Base-by-base conservation (phyloP, 1,140 invertebrate species). In the Caenorhabditis remanei region DNA sequence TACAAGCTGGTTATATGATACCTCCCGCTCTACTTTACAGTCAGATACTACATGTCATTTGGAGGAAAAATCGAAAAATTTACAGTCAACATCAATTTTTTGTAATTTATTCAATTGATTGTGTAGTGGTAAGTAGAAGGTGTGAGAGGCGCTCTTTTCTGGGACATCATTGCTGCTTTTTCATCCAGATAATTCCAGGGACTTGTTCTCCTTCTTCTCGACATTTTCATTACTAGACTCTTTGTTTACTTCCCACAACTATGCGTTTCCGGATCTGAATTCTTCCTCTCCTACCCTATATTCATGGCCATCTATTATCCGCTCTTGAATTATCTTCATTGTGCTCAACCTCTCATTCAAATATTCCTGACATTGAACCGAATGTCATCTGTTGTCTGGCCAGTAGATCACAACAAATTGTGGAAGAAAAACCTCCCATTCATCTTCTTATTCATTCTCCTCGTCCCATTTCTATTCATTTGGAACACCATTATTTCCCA, bases 11-110 rank as follows among this genome's bases (percentile, higher is more conserved):
- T 11, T 79, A 79, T 32, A n/a, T 79, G 46, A 24, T 53, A 50
- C 71, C 71, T 24, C 46, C 71, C 1, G 71, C 71, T 50, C 3
- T 50, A 9, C 40, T 79, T 4, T 79, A 79, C 19, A 19, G 19
- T 11, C 13, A 46, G 19, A 79, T 79, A 43, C 43, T 79, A 1
- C 53, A 79, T 79, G 46, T 79, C 0, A 50, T 79, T 46, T 79
- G 71, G 71, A 11, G 8, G 13, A 50, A 50, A 41, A 13, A 79
- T 79, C 43, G 46, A 50, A 79, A 79, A 50, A 50, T 79, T 13
- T 79, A 79, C n/a, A 79, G n/a, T 50, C 46, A 50, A 41, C 71
- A 79, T 21, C 46, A 79, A 46, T 79, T 79, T 32, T 79, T 79
- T 50, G 46, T 79, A n/a, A 79, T 79, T 32, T 79, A 79, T 50